These are phyloP conservation scores for Steatornis caripensis DNA, from an alignment of 2,113 vertebrate genomes.

Conservation along the genomic window DNA sequence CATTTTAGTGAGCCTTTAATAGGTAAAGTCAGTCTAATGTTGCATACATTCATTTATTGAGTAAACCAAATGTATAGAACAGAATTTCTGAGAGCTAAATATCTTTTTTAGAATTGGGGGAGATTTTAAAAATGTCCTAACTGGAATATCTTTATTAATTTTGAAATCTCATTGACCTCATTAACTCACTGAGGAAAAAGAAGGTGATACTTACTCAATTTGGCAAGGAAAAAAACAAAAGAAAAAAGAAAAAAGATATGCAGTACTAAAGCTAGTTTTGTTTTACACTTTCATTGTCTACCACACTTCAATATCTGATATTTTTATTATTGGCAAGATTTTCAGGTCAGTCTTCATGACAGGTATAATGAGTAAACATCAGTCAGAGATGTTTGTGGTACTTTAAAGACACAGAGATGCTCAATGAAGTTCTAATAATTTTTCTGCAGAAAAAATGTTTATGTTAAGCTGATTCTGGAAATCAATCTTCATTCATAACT, in stretches of 20 bases:
- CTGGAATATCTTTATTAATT: neutral
- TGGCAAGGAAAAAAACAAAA: neutral
- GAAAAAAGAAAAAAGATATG: neutral
- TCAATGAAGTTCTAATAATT: neutral
- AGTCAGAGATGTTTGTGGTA: neutral
- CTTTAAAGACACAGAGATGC: neutral
- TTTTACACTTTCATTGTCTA: neutral
- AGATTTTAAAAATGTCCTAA: fast-evolving
- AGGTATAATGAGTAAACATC: neutral
- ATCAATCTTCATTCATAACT: slow-evolving; percentile 55
- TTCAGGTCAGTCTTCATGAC: neutral
- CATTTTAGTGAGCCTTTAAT: neutral
- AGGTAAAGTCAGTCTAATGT: neutral
- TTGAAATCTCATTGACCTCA: neutral
- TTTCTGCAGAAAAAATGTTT: slow-evolving; percentile 3
- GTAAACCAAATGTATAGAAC: neutral
- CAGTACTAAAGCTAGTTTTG: neutral
- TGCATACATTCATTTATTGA: neutral
- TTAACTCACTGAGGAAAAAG: neutral
- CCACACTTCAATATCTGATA: neutral
- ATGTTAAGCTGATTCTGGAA: neutral
- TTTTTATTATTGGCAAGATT: neutral
- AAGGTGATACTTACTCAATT: neutral
- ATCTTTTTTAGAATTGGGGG: neutral
- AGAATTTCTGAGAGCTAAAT: neutral